Evolutionary conservation across 35 echinoderm and acorn worm species (phyloP).

Genomic region (Apostichopus parvimensis): DNA sequence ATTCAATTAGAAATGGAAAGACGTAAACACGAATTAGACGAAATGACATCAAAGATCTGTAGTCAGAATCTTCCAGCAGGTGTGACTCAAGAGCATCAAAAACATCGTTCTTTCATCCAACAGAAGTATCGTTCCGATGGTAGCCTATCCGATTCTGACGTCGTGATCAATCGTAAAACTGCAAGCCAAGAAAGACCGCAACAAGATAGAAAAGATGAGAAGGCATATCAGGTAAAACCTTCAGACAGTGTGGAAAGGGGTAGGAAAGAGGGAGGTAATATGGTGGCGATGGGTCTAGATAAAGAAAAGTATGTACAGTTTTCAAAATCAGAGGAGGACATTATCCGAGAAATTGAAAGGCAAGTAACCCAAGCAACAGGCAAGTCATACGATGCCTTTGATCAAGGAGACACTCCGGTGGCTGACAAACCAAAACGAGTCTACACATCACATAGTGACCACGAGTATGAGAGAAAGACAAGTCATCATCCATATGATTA

Average conservation of each 20-base stretch:
- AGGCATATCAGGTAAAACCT: slow-evolving; percentile 28
- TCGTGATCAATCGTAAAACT: slow-evolving; percentile 21
- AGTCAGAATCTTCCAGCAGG: neutral
- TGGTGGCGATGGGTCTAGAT: neutral
- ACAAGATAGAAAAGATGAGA: slow-evolving; percentile 34
- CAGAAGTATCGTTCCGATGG: slow-evolving; percentile 62
- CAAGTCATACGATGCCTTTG: slow-evolving; percentile 82
- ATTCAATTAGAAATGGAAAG: slow-evolving; percentile 82
- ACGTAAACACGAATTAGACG: slow-evolving; percentile 69
- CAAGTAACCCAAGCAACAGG: slow-evolving; percentile 92
- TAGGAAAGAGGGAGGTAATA: slow-evolving; percentile 18
- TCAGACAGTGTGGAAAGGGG: neutral
- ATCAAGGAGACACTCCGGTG: slow-evolving; percentile 63
- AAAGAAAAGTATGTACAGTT: slow-evolving; percentile 57
- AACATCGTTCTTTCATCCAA: slow-evolving; percentile 8
- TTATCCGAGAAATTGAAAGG: slow-evolving; percentile 91
- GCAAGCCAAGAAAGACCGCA: slow-evolving; percentile 25
- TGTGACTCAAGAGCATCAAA: neutral
- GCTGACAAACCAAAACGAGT: slow-evolving; percentile 52
- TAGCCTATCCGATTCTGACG: slow-evolving; percentile 81
- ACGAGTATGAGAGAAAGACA: neutral
- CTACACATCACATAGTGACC: neutral
- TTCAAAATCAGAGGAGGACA: slow-evolving; percentile 97
- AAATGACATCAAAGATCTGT: slow-evolving; percentile 57
- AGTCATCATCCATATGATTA: neutral